Percentiles rank a stretch among this genome's conserved stretches.
phyloP scores from a whole-genome alignment of 1,140 invertebrate species.

The Cydia fagiglandana region DNA sequence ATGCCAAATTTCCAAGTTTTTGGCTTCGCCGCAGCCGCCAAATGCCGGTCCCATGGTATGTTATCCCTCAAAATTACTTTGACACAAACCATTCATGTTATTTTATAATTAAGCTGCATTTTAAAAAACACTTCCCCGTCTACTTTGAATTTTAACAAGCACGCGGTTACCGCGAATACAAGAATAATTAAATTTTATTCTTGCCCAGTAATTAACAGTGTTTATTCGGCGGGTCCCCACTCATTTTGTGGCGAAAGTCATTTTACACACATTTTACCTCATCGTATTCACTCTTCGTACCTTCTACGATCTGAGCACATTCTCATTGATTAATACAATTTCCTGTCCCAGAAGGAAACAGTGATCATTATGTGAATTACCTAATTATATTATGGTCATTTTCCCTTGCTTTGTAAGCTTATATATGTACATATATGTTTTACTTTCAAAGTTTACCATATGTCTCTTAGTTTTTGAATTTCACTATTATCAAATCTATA shows the following conservation, averaged over 20 bases:
- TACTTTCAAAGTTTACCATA: too few species aligned
- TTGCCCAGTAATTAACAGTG: conserved; percentile 2
- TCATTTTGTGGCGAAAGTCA: neutral
- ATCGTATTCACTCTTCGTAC: neutral
- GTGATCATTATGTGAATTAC: too few species aligned
- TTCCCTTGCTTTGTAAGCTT: too few species aligned
- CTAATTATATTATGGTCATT: too few species aligned
- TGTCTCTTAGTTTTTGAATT: too few species aligned
- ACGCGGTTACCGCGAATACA: neutral
- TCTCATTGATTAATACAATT: neutral
- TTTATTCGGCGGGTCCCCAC: neutral
- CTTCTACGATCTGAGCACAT: neutral
- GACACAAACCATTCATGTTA: neutral
- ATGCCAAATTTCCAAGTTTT: too few species aligned
- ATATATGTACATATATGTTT: too few species aligned
- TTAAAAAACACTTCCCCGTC: neutral
- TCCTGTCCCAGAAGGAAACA: neutral
- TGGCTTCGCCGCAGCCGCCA: too few species aligned
- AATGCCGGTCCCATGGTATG: too few species aligned
- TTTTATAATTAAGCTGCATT: neutral
- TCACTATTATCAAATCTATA: too few species aligned
- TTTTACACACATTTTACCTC: neutral
- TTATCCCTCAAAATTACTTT: neutral
- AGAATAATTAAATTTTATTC: conserved; percentile 27
- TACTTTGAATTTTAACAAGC: conserved; percentile 2